Percentiles rank a stretch among this genome's conserved stretches.
Conservation (phyloP, 2,888 invertebrate genomes). For the Caenorhabditis parvicauda region DNA sequence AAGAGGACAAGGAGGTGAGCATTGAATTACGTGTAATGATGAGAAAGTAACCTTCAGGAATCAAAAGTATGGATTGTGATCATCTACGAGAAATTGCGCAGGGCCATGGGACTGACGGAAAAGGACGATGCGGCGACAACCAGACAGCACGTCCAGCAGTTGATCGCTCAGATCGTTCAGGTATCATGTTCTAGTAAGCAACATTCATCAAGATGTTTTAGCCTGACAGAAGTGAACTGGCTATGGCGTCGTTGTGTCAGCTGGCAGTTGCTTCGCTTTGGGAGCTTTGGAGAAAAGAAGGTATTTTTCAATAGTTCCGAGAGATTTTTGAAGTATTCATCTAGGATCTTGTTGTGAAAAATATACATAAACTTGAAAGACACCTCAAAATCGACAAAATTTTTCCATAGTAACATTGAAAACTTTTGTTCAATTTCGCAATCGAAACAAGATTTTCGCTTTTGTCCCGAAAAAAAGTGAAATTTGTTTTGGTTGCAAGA, state of each 20-base stretch:
- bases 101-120: slow-evolving; percentile 16
- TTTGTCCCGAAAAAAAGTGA: no score
- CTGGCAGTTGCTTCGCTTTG: slow-evolving; percentile 13
- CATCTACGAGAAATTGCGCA: slow-evolving; percentile 11
- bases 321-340: no score
- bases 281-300: slow-evolving; percentile 22
- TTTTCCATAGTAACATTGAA: no score
- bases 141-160: slow-evolving; percentile 18
- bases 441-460: background rate
- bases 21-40: background rate
- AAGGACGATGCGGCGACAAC: slow-evolving; percentile 5
- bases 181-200: background rate
- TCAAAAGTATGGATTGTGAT: slow-evolving; percentile 24
- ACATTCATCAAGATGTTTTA: slow-evolving; percentile 4
- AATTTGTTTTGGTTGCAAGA: no score
- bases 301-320: slow-evolving; percentile 1
- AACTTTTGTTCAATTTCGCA: background rate
- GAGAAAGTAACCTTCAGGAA: slow-evolving; percentile 3
- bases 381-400: no score
- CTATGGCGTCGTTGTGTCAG: slow-evolving; percentile 13
- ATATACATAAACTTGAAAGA: no score
- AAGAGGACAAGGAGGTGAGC: slow-evolving; percentile 7
- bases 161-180: slow-evolving; percentile 22
- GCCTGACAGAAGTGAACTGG: slow-evolving; percentile 14
- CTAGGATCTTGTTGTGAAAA: no score